Evolutionary conservation across 2,888 invertebrate species (phyloP).

Genomic region (Trachelus troglodyta): DNA sequence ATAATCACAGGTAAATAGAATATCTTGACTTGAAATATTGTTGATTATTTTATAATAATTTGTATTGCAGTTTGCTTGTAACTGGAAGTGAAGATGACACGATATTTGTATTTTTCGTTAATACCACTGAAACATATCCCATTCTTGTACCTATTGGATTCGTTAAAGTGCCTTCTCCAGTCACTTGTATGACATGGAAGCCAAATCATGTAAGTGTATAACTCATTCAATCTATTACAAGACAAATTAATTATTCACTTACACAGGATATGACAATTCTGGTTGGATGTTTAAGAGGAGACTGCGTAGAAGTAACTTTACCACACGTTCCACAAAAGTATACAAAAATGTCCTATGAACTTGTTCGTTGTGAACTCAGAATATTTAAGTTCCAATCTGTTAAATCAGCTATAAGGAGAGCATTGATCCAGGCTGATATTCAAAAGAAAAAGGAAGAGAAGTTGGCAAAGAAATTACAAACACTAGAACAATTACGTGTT

Average conservation of each 20-base stretch:
- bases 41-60: constrained; percentile 14
- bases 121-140: constrained; percentile 55
- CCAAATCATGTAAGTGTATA: constrained; percentile 66
- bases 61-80: constrained; percentile 70
- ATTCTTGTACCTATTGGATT: constrained; percentile 77
- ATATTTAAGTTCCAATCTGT: constrained; percentile 70
- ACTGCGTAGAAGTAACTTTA: constrained; percentile 69
- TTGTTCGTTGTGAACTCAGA: constrained; percentile 58
- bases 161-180: constrained; percentile 72
- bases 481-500: constrained; percentile 70
- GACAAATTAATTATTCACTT: constrained; percentile 8
- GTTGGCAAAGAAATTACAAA: constrained; percentile 68
- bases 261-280: constrained; percentile 65
- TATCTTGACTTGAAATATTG: constrained; percentile 6
- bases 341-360: constrained; percentile 66
- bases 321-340: constrained; percentile 64
- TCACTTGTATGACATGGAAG: constrained; percentile 78
- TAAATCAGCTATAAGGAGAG: constrained; percentile 72
- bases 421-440: constrained; percentile 71
- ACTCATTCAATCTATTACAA: background rate
- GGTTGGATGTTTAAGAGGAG: constrained; percentile 70
- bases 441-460: constrained; percentile 69
- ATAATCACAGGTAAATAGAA: constrained; percentile 47
- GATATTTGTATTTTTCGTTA: constrained; percentile 75
- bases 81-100: constrained; percentile 77